These are phyloP conservation scores for Biston betularia DNA, from an alignment of 2,888 invertebrate genomes.

Conservation along the genomic window DNA sequence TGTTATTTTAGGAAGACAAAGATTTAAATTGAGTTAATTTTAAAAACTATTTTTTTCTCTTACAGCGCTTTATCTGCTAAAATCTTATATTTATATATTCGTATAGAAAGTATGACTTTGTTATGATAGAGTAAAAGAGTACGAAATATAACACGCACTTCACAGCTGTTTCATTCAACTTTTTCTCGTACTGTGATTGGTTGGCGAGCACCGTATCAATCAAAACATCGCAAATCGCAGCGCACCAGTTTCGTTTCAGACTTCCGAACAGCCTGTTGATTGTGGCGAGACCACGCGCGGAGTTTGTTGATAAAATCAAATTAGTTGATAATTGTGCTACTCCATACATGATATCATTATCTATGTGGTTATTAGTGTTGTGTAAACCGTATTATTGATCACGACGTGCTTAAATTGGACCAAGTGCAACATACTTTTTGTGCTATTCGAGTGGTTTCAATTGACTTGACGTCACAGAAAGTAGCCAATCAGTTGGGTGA, in stretches of 20 bases:
- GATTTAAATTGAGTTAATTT: no score
- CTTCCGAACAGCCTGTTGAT: slow-evolving; percentile 56
- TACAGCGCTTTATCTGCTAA: no score
- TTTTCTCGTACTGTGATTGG: slow-evolving; percentile 42
- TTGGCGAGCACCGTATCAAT: slow-evolving; percentile 44
- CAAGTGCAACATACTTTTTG: slow-evolving; percentile 52
- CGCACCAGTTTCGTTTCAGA: slow-evolving; percentile 58
- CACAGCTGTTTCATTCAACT: slow-evolving; percentile 61
- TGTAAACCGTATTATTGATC: slow-evolving; percentile 54
- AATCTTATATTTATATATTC: no score
- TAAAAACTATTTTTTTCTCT: no score
- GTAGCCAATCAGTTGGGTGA: slow-evolving; percentile 75
- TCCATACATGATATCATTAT: slow-evolving; percentile 34
- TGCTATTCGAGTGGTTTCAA: slow-evolving; percentile 73
- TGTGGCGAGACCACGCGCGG: slow-evolving; percentile 31
- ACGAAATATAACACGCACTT: slow-evolving; percentile 49
- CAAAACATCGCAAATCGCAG: slow-evolving; percentile 61
- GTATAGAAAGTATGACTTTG: neutral
- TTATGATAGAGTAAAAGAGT: slow-evolving; percentile 41
- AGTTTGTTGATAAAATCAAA: slow-evolving; percentile 28
- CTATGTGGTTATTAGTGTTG: slow-evolving; percentile 56
- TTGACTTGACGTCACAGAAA: slow-evolving; percentile 80
- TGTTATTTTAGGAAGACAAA: no score
- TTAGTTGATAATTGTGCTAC: slow-evolving; percentile 26
- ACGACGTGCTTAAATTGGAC: slow-evolving; percentile 51